Conservation (phyloP, 2,888 invertebrate genomes). For the Uropetala carovei region DNA sequence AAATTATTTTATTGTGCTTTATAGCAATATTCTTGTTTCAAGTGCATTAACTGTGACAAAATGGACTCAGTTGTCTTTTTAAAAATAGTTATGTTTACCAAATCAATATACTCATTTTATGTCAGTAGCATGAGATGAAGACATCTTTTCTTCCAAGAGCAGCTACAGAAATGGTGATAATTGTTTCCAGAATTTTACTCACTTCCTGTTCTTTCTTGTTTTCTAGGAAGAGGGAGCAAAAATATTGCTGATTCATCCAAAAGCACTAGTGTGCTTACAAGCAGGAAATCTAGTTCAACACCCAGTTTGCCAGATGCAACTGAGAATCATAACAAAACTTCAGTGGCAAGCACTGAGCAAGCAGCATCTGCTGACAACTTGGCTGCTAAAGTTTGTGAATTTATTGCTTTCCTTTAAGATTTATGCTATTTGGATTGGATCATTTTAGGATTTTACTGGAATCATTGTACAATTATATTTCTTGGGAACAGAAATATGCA, state of each 20-base stretch:
- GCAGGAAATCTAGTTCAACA: conserved; percentile 95
- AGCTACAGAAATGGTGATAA: too few species aligned
- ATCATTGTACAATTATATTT: too few species aligned
- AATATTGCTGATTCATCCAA: conserved; percentile 75
- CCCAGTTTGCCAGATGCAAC: conserved; percentile 95
- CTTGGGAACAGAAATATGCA: too few species aligned
- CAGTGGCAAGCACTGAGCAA: conserved; percentile 96
- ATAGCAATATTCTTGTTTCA: background rate
- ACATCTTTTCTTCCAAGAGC: too few species aligned
- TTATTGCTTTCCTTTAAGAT: background rate
- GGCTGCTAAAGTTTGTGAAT: conserved; percentile 80
- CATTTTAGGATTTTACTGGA: too few species aligned
- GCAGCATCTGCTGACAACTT: conserved; percentile 97
- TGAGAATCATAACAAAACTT: conserved; percentile 80
- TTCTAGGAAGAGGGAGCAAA: conserved; percentile 72
- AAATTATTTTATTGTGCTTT: background rate
- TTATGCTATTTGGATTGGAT: background rate
- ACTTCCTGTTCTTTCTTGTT: background rate
- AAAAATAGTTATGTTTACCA: too few species aligned
- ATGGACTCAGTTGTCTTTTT: too few species aligned
- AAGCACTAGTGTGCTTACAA: conserved; percentile 80
- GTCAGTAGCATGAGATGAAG: too few species aligned
- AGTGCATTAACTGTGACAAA: too few species aligned
- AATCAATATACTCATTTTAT: too few species aligned
- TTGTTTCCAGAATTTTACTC: too few species aligned